Evolutionary conservation across 2,113 vertebrate genomes (phyloP).

Genomic region (Vombatus ursinus): DNA sequence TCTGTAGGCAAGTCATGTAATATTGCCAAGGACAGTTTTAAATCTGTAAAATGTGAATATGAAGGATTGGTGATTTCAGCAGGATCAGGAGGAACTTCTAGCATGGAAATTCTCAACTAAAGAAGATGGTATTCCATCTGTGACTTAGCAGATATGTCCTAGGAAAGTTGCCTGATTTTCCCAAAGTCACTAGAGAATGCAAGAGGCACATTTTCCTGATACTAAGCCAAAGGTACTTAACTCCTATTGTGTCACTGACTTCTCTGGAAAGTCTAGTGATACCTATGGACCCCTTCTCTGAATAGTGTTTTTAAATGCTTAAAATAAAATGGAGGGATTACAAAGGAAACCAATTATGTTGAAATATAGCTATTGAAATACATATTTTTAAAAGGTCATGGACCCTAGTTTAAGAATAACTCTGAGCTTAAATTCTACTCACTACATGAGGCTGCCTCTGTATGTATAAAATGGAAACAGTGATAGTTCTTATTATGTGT

Average conservation of each 20-base stretch:
- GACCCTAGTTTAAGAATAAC: not conserved
- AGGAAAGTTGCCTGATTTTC: not conserved
- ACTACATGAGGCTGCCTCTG: not conserved
- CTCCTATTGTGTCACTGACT: not conserved
- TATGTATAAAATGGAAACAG: not conserved
- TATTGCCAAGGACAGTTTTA: not conserved
- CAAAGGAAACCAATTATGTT: not conserved
- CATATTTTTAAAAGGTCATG: not conserved
- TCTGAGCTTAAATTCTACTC: not conserved
- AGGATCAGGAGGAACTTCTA: not conserved
- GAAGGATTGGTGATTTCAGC: not conserved
- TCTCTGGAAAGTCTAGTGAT: not conserved
- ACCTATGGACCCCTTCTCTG: not conserved
- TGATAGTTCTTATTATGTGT: not conserved
- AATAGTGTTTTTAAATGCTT: not conserved
- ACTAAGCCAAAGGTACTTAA: not conserved
- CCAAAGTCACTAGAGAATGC: not conserved
- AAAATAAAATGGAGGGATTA: not conserved
- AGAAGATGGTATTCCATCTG: not conserved
- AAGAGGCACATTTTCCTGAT: not conserved
- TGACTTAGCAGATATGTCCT: not conserved
- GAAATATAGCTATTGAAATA: not conserved
- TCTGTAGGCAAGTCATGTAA: not conserved
- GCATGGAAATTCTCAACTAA: not conserved
- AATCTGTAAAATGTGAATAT: not conserved